Evolutionary conservation across 2,113 vertebrate genomes (phyloP).

Genomic region (Psophia crepitans): DNA sequence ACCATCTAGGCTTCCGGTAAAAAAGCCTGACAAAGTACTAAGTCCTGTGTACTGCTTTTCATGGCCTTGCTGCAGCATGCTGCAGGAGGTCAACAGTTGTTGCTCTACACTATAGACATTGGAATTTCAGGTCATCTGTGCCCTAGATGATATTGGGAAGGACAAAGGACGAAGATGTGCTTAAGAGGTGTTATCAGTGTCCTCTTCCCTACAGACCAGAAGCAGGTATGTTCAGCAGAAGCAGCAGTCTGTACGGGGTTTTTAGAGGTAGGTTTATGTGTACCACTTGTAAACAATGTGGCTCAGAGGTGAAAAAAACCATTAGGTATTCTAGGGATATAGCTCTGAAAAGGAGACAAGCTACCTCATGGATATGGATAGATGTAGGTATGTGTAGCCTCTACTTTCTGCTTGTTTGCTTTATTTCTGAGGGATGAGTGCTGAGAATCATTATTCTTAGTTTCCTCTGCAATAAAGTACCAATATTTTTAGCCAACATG

Average conservation of each 20-base stretch:
- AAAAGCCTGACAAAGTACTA: not conserved
- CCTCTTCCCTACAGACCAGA: not conserved
- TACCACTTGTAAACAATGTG: not conserved
- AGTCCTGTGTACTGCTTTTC: not conserved
- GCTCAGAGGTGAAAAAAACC: not conserved
- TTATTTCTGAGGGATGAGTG: not conserved
- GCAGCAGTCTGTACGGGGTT: not conserved
- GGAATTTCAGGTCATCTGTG: not conserved
- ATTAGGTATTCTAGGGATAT: not conserved
- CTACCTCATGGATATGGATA: not conserved
- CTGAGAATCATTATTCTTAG: not conserved
- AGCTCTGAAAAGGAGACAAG: not conserved
- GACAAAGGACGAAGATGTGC: too few relatives aligned
- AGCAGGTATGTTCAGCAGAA: not conserved
- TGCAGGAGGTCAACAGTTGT: not conserved
- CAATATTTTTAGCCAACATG: not conserved
- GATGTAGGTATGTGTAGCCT: not conserved
- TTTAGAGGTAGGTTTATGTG: not conserved
- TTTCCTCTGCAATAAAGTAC: not conserved
- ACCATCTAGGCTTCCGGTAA: not conserved
- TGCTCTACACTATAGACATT: not conserved
- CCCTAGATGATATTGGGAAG: not conserved
- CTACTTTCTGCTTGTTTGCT: not conserved
- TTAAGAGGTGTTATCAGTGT: not conserved
- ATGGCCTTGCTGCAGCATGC: not conserved